Evolutionary conservation across 1,140 invertebrate species (phyloP), one percentile per base, ranked within the genome.

Genomic region (Calliopsis andreniformis): DNA sequence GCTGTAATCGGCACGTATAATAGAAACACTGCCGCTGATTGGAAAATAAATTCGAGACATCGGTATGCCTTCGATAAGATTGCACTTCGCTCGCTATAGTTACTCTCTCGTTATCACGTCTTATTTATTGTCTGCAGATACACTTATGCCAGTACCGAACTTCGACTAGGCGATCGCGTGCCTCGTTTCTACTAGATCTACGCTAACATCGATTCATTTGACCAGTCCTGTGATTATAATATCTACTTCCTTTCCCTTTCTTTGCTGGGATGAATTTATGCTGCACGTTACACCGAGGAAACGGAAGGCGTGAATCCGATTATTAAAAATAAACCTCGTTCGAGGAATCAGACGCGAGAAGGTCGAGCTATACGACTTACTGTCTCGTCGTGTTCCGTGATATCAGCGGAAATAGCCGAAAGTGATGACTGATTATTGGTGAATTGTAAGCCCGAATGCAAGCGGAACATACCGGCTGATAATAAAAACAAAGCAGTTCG

Each of bases 41-140:
- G 76, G 63, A 85, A 86, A 82, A 80, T 70, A 80, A 83, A 85
- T 83, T 83, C 68, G 67, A 80, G 71, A 76, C 76, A 78, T 79
- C 73, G 76, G 71, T 80, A 80, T 62, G 53, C 18, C 30, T 73
- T 39, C 53, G 84, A 86, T 86, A 85, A 86, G 80, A 86, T 85
- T 83, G 78, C 56, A 43, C 59, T 42, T 77, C 47, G 72, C 43
- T 63, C 53, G 51, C 47, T 53, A 53, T 47, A 51, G 47, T 78
- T 72, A 76, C 67, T 81, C 78, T 79, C 70, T 69, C 77, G 80
- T 85, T 85, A 86, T 80, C 75, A 55, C 51, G 43, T 8, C 58
- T 78, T 75, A 76, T 77, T 81, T 83, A 85, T 83, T 77, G 71
- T 80, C 53, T 67, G 51, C 56, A 58, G 73, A 66, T 76, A 68